Conservation (phyloP, 2,888 invertebrate genomes). For the Thecocarcelia acutangulata region DNA sequence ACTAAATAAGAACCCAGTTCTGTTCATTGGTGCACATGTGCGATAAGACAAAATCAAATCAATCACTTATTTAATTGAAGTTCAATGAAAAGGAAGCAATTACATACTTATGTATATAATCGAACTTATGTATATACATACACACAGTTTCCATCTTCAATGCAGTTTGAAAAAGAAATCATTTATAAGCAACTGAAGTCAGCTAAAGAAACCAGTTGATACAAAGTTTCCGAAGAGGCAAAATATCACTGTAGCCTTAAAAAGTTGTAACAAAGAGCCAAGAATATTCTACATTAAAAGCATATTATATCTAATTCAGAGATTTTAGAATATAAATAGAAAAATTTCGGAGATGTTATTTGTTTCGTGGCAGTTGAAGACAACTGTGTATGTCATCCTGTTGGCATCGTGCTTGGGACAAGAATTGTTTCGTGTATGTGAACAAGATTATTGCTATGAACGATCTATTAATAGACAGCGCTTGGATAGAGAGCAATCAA, state of each 20-base stretch:
- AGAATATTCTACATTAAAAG: conserved; percentile 19
- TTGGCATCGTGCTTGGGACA: conserved; percentile 70
- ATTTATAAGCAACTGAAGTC: conserved; percentile 69
- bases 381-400: conserved; percentile 71
- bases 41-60: conserved; percentile 72
- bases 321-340: neutral
- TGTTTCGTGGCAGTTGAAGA: conserved; percentile 73
- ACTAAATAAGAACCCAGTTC: neutral
- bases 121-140: too few species aligned
- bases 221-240: conserved; percentile 55
- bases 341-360: conserved; percentile 70
- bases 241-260: neutral
- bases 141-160: conserved; percentile 17
- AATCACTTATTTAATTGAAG: conserved; percentile 69
- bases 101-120: neutral
- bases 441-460: conserved; percentile 64
- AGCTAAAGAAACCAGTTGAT: conserved; percentile 64
- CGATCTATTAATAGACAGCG: neutral
- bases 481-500: neutral
- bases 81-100: conserved; percentile 66
- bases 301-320: conserved; percentile 1
- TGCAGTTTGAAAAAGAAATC: neutral
- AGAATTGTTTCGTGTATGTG: conserved; percentile 55
- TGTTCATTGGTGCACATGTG: conserved; percentile 71
- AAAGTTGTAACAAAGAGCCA: neutral